Evolutionary conservation across 2,797 vertebrate species (phyloP), one percentile per base, ranked within the genome.

Genomic region (Microcaecilia unicolor): DNA sequence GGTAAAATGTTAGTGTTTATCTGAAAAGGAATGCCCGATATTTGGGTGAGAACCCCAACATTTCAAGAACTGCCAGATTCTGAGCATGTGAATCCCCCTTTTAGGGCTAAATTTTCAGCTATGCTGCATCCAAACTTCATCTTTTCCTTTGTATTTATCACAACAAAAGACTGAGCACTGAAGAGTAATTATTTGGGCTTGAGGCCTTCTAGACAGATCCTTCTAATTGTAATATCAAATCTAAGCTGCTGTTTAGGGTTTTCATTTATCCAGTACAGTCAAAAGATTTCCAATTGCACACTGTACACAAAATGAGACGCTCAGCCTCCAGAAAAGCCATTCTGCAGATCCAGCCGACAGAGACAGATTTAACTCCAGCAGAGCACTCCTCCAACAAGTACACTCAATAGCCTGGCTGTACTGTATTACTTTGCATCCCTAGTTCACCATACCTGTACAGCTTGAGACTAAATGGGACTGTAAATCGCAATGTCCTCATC

Each of bases 401-500:
- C 47, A 18, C 20, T 23, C 45, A 44, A 46, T 28, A 51, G 0
- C 28, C 37, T 42, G 28, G n/a, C 37, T 26, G 8, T 29, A 26
- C 22, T 55, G 41, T 37, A 47, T 44, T 36, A 16, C 30, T 63
- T 48, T 45, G 38, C 47, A 48, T 13, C 51, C 55, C 59, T 51
- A 64, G 29, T 48, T 25, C 17, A 36, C 51, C 48, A 46, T 67
- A 57, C 53, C 59, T 53, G 36, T 18, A 28, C 22, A 54, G 57
- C 68, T 65, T 59, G 60, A 62, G 63, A 59, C 25, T 64, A 76
- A 81, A 70, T 64, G 51, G 60, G 27, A 44, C 53, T 68, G 64
- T 81, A 80, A 80, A 79, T 83, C 74, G 84, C 77, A 62, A 58
- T 63, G 74, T 69, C 61, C 37, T 69, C 55, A 44, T 47, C 51